Evolutionary conservation across 2,797 vertebrate species (phyloP), one percentile per base, ranked within the genome.

Genomic region (Pipistrellus pygmaeus): DNA sequence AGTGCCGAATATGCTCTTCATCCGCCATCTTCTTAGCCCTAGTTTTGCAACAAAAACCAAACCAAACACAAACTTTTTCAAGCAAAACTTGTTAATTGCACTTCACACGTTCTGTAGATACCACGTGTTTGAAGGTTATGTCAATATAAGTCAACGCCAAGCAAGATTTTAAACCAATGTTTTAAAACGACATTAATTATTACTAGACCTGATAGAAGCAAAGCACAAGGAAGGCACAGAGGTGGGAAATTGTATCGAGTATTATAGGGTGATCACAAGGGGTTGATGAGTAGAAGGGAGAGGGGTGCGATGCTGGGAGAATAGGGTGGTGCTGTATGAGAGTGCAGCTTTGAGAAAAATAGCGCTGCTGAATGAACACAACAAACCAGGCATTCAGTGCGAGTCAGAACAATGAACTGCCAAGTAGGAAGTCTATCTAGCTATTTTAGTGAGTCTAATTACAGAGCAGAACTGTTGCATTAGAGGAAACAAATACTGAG

Each of bases 401-500:
- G 5, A 25, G 2, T 64, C n/a, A 60, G 68, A 96, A 72, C 92
- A 85, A 90, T 90, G 46, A 57, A 92, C 5, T 66, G 21, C 41
- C 44, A 90, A 96, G 94, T 51, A 97, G 95, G 76, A 57, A 81
- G 18, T 80, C 81, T 83, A 81, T 86, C 93, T 84, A 94, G 91
- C 75, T 96, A 92, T 83, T 71, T 91, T 0, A 6, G 91, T 90
- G 87, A 89, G 87, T 25, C 53, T 96, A 97, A 94, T 93, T 96
- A 96, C 57, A 95, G 85, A 86, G 53, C 6, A 68, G 77, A 93
- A 97, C 86, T 80, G 62, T 80, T 88, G 44, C 41, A 96, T 88
- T 44, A 83, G 1, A 96, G 89, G 69, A 97, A 96, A 96, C 77
- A 41, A 94, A 96, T 3, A 35, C 85, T 93, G 72, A 97, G 72